These are phyloP conservation scores for Smittia sp. DNA, from an alignment of 2,888 invertebrate species.

Conservation along the genomic window DNA sequence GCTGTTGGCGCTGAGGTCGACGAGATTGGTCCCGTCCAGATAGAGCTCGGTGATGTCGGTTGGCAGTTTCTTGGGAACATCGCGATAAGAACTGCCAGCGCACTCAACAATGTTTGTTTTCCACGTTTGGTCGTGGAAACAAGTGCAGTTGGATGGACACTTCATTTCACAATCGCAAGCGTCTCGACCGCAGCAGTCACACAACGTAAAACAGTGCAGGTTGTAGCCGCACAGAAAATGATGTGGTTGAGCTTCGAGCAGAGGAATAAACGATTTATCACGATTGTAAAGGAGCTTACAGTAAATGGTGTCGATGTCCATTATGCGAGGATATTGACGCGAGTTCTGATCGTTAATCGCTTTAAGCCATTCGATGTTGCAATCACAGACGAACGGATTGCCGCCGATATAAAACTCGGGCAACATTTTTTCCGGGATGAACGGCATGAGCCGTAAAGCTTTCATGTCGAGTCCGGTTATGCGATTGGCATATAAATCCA, in stretches of 20 bases:
- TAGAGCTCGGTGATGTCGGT: constrained; percentile 96
- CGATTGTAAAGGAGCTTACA: constrained; percentile 84
- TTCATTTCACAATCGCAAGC: constrained; percentile 98
- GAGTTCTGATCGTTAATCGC: constrained; percentile 81
- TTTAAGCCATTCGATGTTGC: constrained; percentile 94
- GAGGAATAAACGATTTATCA: constrained; percentile 78
- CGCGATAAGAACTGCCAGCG: constrained; percentile 74
- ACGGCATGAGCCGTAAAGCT: constrained; percentile 77
- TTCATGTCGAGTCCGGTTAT: constrained; percentile 87
- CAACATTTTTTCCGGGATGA: constrained; percentile 69
- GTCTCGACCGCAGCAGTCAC: constrained; percentile 95
- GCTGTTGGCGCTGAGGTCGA: constrained; percentile 80
- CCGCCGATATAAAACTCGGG: constrained; percentile 92
- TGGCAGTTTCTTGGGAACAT: constrained; percentile 82
- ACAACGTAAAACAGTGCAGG: constrained; percentile 89
- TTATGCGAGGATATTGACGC: constrained; percentile 83
- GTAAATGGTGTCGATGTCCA: constrained; percentile 86
- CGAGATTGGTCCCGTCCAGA: constrained; percentile 87
- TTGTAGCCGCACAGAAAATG: constrained; percentile 91
- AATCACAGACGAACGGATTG: constrained; percentile 92
- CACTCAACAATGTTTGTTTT: constrained; percentile 91
- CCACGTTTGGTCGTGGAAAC: constrained; percentile 93
- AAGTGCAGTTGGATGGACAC: constrained; percentile 89
- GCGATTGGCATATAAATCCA: constrained; percentile 90
- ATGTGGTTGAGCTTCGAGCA: constrained; percentile 81